Evolutionary conservation across 1,140 invertebrate species (phyloP), one percentile per base, ranked within the genome.

Genomic region (Telenomus remus): DNA sequence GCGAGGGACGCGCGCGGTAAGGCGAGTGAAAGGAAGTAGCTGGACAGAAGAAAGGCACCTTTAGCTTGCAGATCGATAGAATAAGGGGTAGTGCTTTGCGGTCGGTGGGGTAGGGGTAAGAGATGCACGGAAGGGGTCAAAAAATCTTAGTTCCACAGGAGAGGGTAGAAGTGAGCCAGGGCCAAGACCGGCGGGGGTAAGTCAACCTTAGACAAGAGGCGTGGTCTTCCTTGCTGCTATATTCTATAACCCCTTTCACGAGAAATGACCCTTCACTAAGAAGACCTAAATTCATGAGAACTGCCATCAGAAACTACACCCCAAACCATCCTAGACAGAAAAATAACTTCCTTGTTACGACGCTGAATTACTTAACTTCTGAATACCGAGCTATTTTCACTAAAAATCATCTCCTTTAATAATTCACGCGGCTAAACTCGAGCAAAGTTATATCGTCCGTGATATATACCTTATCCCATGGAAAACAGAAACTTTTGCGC

Each of bases 161-260:
- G 78, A 79, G 77, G 76, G 72, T 75, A 65, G 66, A 72, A 79
- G 76, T 71, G 79, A 72, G 63, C 77, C 54, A 57, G 51, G 66
- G 65, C 59, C 70, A 55, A 72, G 64, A 79, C 60, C 55, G 73
- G 84, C 79, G 84, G 82, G 81, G 80, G 83, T 82, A 82, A 86
- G 79, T 82, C 82, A 82, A 86, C 87, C 86, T 88, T 88, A 88
- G 86, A 88, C 83, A 84, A 85, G 85, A 87, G 87, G 87, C 86
- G 87, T 88, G 87, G 87, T 82, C 81, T 80, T 77, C 68, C 74
- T 72, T 71, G 61, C 68, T 61, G 51, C 77, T 68, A 43, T 56
- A 59, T 66, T 76, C 59, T 70, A 74, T 27, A 48, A 64, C 69
- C 60, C 61, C 74, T 73, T 64, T 51, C 66, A 79, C 51, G 72